phyloP scores from a whole-genome alignment of 2,113 vertebrate species.

The Melanostigma gelatinosum region DNA sequence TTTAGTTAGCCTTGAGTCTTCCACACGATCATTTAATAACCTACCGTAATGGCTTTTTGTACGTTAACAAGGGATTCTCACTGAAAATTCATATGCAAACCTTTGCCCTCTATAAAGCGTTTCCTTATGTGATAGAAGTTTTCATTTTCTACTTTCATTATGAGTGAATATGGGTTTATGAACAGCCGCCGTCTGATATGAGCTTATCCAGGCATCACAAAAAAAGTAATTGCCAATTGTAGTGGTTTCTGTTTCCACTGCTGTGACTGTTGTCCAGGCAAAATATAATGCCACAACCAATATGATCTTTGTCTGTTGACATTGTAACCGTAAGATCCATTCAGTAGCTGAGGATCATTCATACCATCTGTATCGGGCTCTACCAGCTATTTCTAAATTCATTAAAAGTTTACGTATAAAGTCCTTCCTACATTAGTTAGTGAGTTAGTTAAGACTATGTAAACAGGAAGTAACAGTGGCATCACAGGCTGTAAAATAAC shows the following conservation, averaged over 20 bases:
- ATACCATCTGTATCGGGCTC: neutral
- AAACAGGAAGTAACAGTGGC: neutral
- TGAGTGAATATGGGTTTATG: slow-evolving; percentile 19
- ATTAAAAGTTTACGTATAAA: neutral
- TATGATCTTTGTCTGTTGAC: neutral
- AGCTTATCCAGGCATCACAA: slow-evolving; percentile 24
- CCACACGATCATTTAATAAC: slow-evolving; percentile 67
- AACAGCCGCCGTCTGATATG: slow-evolving; percentile 23
- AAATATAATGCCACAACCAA: neutral
- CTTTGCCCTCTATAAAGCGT: slow-evolving; percentile 48
- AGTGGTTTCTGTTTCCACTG: neutral
- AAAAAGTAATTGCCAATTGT: slow-evolving; percentile 11
- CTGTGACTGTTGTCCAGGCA: too few relatives aligned
- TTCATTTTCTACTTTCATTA: slow-evolving; percentile 38
- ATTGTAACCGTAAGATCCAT: neutral
- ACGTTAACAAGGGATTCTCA: slow-evolving; percentile 53
- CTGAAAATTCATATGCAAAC: slow-evolving; percentile 45
- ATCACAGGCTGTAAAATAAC: neutral
- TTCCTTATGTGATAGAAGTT: slow-evolving; percentile 22
- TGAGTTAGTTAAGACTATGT: neutral
- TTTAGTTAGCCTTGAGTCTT: slow-evolving; percentile 59
- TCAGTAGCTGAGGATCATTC: neutral
- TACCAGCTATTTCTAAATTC: neutral
- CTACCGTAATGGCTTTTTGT: slow-evolving; percentile 45
- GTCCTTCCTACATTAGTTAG: neutral